phyloP scores from a whole-genome alignment of 2,888 invertebrate genomes.

The Arctia plantaginis region DNA sequence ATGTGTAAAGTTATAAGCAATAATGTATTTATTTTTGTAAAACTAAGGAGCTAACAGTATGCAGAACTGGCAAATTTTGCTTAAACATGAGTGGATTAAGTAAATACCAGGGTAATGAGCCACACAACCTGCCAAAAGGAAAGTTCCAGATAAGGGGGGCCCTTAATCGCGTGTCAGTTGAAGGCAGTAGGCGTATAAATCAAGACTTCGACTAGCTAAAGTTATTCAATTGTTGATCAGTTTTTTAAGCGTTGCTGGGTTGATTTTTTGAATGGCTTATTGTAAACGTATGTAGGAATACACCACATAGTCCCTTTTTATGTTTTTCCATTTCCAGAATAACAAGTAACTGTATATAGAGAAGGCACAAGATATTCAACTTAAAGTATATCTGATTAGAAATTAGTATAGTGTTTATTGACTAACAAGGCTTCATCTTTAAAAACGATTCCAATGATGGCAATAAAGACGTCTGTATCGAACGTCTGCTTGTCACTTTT shows the following conservation, averaged over 20 bases:
- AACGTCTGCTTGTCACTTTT: background rate
- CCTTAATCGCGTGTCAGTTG: constrained; percentile 7
- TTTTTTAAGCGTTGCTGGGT: too few species aligned
- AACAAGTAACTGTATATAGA: background rate
- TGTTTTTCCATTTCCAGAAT: background rate
- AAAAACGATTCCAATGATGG: background rate
- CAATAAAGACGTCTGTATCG: background rate
- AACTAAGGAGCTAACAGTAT: background rate
- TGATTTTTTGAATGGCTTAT: too few species aligned
- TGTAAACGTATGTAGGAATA: too few species aligned
- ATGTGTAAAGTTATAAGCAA: too few species aligned
- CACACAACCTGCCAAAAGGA: constrained; percentile 5
- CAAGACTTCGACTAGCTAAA: background rate
- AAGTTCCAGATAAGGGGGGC: constrained; percentile 2
- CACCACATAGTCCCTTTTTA: too few species aligned
- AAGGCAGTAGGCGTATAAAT: background rate
- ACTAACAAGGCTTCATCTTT: background rate
- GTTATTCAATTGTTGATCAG: background rate
- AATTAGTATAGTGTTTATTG: background rate
- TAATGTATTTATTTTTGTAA: too few species aligned
- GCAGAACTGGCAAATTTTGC: background rate
- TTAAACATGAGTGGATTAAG: constrained; percentile 7
- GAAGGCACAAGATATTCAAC: background rate
- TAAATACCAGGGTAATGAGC: constrained; percentile 5
- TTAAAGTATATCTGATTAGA: background rate